phyloP scores from a whole-genome alignment of 2,888 invertebrate genomes.

The Drosophila kambysellisi region DNA sequence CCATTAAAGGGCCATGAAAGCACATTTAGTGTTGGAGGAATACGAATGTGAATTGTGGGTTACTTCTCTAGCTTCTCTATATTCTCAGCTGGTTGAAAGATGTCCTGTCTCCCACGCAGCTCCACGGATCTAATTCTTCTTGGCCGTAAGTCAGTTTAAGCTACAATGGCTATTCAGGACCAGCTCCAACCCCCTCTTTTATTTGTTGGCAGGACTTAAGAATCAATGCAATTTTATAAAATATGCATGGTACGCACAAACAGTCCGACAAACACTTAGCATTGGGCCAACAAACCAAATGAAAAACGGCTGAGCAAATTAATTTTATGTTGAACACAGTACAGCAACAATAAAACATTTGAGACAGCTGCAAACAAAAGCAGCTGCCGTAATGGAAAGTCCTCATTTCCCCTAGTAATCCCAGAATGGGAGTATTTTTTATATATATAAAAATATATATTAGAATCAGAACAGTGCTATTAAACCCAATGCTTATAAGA shows the following conservation, averaged over 20 bases:
- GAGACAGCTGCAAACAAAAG: constrained; percentile 53
- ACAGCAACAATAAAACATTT: constrained; percentile 57
- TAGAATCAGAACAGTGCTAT: neutral
- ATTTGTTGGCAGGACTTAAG: constrained; percentile 48
- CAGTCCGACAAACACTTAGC: constrained; percentile 59
- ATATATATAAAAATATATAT: neutral
- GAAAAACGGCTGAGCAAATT: constrained; percentile 78
- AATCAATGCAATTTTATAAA: constrained; percentile 77
- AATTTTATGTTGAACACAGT: constrained; percentile 67
- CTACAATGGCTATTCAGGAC: neutral
- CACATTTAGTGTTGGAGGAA: neutral
- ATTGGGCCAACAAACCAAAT: constrained; percentile 66
- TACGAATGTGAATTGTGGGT: neutral
- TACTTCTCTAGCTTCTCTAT: too few relatives aligned
- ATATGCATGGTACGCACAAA: constrained; percentile 73
- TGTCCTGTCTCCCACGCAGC: neutral
- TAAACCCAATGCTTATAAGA: neutral
- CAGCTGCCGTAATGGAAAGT: neutral
- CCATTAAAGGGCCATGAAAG: neutral
- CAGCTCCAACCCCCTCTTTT: neutral
- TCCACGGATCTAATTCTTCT: neutral
- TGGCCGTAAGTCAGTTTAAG: constrained; percentile 1
- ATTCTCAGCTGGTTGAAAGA: neutral
- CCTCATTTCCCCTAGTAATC: neutral
- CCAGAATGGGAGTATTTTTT: neutral